Conservation (phyloP, 37 sponge, comb jelly and placozoan genomes). For the Petrosia ficiformis region DNA sequence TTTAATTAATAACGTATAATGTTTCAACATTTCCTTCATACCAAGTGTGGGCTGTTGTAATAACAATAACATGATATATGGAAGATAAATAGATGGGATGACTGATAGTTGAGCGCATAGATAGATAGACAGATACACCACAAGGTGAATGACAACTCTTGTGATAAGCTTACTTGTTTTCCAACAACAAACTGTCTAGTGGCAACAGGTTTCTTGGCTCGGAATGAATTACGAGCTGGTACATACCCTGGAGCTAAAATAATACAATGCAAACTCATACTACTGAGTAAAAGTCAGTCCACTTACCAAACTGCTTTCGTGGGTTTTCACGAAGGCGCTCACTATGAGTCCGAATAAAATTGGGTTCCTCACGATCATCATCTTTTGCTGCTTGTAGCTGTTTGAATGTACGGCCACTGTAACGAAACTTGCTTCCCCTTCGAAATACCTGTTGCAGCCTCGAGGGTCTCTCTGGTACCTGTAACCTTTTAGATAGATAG, state of each 20-base stretch:
- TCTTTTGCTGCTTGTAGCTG: slow-evolving; percentile 26
- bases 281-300: too few species aligned
- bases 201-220: neutral
- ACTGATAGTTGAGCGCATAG: slow-evolving; percentile 3
- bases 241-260: slow-evolving; percentile 13
- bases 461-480: slow-evolving; percentile 33
- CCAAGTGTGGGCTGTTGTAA: too few species aligned
- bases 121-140: neutral
- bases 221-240: slow-evolving; percentile 5
- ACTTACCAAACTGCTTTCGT: neutral
- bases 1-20: neutral
- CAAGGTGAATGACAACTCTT: neutral
- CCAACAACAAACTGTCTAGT: neutral
- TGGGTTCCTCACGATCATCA: neutral
- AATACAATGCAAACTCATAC: neutral
- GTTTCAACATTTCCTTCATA: too few species aligned
- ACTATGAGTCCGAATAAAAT: slow-evolving; percentile 19
- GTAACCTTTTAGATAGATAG: slow-evolving; percentile 19
- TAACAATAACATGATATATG: too few species aligned
- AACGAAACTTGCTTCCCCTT: slow-evolving; percentile 58
- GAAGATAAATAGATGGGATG: too few species aligned
- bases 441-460: slow-evolving; percentile 13
- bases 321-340: slow-evolving; percentile 2
- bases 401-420: slow-evolving; percentile 63
- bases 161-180: slow-evolving; percentile 1